Conservation (phyloP, 2,113 vertebrate species). For the Sylvietta virens region DNA sequence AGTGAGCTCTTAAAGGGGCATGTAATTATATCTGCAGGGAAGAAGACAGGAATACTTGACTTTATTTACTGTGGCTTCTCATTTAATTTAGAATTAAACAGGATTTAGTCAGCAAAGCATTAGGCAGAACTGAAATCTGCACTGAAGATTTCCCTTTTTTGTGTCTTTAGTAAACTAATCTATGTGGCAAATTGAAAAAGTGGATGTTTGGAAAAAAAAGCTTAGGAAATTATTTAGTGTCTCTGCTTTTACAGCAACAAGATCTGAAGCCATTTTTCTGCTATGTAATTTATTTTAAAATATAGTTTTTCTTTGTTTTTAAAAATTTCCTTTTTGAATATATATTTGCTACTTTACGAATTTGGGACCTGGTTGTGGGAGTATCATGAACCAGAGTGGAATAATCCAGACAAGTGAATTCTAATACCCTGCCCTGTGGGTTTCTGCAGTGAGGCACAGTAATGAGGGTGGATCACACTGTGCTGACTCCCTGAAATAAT, state of each 20-base stretch:
- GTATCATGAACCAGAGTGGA: background rate
- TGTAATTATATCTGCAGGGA: background rate
- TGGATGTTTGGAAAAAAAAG: background rate
- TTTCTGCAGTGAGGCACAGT: background rate
- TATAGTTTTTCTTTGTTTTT: background rate
- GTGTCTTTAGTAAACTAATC: background rate
- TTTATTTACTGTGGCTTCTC: background rate
- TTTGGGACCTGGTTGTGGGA: background rate
- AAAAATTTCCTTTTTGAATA: background rate
- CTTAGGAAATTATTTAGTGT: background rate
- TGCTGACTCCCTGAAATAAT: background rate
- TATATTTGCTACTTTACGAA: background rate
- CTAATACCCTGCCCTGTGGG: background rate
- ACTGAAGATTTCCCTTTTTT: background rate
- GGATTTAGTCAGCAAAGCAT: background rate
- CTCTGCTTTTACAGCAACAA: background rate
- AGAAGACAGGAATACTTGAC: background rate
- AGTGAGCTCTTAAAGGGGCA: background rate
- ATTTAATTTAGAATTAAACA: background rate
- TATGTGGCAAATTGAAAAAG: background rate
- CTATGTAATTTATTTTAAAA: background rate
- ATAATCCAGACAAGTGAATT: background rate
- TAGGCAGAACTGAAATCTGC: background rate
- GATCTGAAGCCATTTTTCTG: background rate
- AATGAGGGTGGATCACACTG: background rate